Conservation (phyloP, 2,113 vertebrate species). For the Paracanthobrama guichenoti region DNA sequence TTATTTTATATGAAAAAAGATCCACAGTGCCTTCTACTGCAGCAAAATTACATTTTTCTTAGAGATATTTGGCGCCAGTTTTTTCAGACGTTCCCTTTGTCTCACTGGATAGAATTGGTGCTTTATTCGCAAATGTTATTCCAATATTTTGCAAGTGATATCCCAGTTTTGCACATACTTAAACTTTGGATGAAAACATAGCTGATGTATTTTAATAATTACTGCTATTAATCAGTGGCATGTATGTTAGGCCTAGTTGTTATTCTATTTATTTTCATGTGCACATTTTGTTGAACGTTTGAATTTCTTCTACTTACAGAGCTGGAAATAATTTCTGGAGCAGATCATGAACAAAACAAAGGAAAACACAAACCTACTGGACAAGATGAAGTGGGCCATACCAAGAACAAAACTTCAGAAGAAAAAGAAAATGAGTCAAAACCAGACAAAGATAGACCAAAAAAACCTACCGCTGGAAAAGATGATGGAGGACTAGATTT, state of each 20-base stretch:
- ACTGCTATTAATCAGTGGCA: not conserved
- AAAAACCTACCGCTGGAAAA: slow-evolving; percentile 40
- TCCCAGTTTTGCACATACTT: too few relatives aligned
- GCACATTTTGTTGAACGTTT: not conserved
- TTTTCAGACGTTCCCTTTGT: too few relatives aligned
- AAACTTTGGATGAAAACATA: too few relatives aligned
- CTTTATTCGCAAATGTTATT: too few relatives aligned
- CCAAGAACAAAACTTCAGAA: slow-evolving; percentile 20
- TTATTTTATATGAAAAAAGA: too few relatives aligned
- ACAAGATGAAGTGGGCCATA: slow-evolving; percentile 37
- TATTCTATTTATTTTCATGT: not conserved
- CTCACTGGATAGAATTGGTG: too few relatives aligned
- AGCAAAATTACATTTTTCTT: too few relatives aligned
- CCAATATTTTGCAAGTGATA: too few relatives aligned
- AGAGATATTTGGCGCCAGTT: too few relatives aligned
- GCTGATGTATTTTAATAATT: not conserved
- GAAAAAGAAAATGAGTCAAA: slow-evolving; percentile 32
- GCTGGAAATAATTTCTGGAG: slow-evolving; percentile 65
- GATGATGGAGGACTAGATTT: slow-evolving; percentile 25
- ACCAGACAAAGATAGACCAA: slow-evolving; percentile 27
- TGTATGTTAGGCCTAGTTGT: not conserved
- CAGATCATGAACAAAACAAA: slow-evolving; percentile 64
- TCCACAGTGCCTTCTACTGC: too few relatives aligned
- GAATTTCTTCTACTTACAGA: slow-evolving; percentile 62
- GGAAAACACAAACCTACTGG: slow-evolving; percentile 51